Evolutionary conservation across 1,140 invertebrate genomes (phyloP).

Genomic region (Berghia stephanieae): DNA sequence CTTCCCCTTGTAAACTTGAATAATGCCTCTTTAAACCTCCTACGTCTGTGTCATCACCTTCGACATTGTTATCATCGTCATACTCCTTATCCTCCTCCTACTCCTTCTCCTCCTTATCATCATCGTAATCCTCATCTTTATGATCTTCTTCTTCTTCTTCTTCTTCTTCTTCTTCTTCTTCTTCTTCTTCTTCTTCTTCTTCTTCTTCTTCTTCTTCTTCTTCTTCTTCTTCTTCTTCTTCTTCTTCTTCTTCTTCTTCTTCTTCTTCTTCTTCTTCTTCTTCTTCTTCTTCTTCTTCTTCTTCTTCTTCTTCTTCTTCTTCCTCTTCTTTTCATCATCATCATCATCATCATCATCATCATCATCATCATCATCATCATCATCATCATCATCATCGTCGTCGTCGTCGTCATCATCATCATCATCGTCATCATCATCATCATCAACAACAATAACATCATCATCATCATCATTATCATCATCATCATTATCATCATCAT

Average conservation of each 20-base stretch:
- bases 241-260: too few relatives aligned
- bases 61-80: background rate
- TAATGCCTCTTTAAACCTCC: background rate
- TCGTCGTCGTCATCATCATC: background rate
- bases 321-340: background rate
- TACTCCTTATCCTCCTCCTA: background rate
- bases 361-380: background rate
- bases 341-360: background rate
- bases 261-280: background rate
- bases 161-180: background rate
- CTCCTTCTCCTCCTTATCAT: too few relatives aligned
- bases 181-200: background rate
- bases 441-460: too few relatives aligned
- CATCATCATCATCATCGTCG: background rate
- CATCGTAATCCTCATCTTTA: too few relatives aligned
- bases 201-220: background rate
- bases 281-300: background rate
- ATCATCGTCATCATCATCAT: background rate
- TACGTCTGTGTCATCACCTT: background rate
- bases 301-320: background rate
- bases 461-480: background rate
- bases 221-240: background rate
- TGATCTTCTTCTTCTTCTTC: too few relatives aligned
- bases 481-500: background rate
- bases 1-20: background rate